Conservation (phyloP, 2,888 invertebrate species). For the Latrodectus hesperus region DNA sequence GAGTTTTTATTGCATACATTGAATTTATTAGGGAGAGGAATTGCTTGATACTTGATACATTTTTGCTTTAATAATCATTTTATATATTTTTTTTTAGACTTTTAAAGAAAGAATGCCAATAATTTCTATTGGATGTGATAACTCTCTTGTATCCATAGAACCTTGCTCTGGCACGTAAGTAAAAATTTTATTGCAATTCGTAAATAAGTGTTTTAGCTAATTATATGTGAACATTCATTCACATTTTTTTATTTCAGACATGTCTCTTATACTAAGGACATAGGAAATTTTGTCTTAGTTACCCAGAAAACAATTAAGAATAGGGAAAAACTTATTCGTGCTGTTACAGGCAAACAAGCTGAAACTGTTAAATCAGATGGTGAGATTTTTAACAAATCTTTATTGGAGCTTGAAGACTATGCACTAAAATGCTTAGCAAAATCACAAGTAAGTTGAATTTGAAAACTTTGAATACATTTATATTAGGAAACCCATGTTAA, state of each 20-base stretch:
- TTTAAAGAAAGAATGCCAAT: conserved; percentile 21
- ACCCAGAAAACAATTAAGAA: conserved; percentile 37
- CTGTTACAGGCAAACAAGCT: conserved; percentile 60
- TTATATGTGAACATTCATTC: background rate
- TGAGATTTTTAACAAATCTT: conserved; percentile 27
- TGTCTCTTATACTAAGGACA: conserved; percentile 35
- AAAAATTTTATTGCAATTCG: background rate
- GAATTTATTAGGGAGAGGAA: no score
- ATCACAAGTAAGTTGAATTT: conserved; percentile 6
- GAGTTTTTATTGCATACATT: no score
- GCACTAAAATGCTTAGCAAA: conserved; percentile 32
- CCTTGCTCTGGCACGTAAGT: conserved; percentile 64
- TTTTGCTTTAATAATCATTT: background rate
- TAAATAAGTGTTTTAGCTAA: background rate
- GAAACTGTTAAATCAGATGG: conserved; percentile 26
- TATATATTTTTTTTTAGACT: conserved; percentile 14
- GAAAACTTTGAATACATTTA: no score
- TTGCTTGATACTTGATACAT: background rate
- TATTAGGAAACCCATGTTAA: no score
- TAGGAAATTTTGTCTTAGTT: conserved; percentile 43
- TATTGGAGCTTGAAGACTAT: conserved; percentile 38
- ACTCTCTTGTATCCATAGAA: conserved; percentile 29
- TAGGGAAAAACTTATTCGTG: conserved; percentile 49
- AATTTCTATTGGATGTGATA: conserved; percentile 23
- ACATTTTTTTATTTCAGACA: conserved; percentile 35